A percentile compares a stretch with the other conserved stretches of the same genome.
These are phyloP conservation scores for Hippolais icterina DNA, from an alignment of 2,113 vertebrate genomes.

Conservation along the genomic window DNA sequence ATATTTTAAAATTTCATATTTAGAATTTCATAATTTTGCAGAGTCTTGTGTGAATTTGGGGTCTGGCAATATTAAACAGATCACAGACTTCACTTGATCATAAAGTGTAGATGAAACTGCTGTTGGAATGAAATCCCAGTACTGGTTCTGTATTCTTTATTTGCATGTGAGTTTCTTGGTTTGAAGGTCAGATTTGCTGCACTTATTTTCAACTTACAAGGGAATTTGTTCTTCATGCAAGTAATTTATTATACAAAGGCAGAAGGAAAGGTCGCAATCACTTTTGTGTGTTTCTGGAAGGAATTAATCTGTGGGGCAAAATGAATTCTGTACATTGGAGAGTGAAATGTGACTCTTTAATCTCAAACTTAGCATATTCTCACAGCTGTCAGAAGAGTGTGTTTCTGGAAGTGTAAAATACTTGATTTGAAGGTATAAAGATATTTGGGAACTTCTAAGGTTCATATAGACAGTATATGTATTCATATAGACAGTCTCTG, in stretches of 20 bases:
- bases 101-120: neutral
- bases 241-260: neutral
- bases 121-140: neutral
- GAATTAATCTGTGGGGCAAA: neutral
- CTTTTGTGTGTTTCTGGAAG: neutral
- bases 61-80: neutral
- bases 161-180: neutral
- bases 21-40: neutral
- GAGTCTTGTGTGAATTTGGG: neutral
- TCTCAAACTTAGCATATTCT: neutral
- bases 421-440: neutral
- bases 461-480: neutral
- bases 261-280: neutral
- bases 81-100: neutral
- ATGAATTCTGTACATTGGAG: neutral
- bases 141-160: neutral
- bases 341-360: neutral
- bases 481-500: neutral
- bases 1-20: neutral
- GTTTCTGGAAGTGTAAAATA: neutral
- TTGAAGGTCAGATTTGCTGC: neutral
- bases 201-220: neutral
- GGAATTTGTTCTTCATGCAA: neutral
- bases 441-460: neutral
- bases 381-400: neutral